These are phyloP conservation scores for Conus betulinus DNA, from an alignment of 1,140 invertebrate species.

Conservation along the genomic window DNA sequence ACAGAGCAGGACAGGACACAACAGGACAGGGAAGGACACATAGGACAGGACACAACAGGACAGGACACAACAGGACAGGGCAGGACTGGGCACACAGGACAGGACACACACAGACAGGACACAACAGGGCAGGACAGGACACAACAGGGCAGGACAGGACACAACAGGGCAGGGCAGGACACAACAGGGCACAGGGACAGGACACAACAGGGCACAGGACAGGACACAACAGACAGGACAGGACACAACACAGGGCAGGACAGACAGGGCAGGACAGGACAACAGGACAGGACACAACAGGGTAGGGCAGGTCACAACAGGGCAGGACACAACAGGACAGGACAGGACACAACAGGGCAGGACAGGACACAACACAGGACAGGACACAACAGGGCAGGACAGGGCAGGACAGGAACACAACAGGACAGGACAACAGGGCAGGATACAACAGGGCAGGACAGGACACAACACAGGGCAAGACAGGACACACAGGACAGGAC, in stretches of 20 bases:
- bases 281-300: slow-evolving; percentile 26
- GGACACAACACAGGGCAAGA: too few relatives aligned
- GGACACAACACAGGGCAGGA: slow-evolving; percentile 26
- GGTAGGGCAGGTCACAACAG: slow-evolving; percentile 24
- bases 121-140: slow-evolving; percentile 31
- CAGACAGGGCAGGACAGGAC: slow-evolving; percentile 29
- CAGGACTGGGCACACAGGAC: slow-evolving; percentile 18
- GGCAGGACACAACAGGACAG: slow-evolving; percentile 28
- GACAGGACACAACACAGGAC: slow-evolving; percentile 20
- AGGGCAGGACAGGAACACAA: slow-evolving; percentile 10
- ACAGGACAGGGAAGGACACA: slow-evolving; percentile 38
- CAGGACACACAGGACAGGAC: too few relatives aligned
- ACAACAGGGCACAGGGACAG: slow-evolving; percentile 26
- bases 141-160: slow-evolving; percentile 32
- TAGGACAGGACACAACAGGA: slow-evolving; percentile 35
- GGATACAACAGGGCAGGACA: too few relatives aligned
- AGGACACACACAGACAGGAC: slow-evolving; percentile 11
- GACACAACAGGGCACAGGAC: slow-evolving; percentile 31
- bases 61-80: slow-evolving; percentile 36
- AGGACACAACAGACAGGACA: slow-evolving; percentile 26
- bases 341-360: slow-evolving; percentile 24
- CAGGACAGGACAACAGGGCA: background rate
- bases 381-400: slow-evolving; percentile 27
- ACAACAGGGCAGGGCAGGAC: slow-evolving; percentile 17
- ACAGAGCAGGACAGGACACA: slow-evolving; percentile 32